Evolutionary conservation across 2,888 invertebrate species (phyloP), one percentile per base, ranked within the genome.

Genomic region (Lasioglossum marginatum): DNA sequence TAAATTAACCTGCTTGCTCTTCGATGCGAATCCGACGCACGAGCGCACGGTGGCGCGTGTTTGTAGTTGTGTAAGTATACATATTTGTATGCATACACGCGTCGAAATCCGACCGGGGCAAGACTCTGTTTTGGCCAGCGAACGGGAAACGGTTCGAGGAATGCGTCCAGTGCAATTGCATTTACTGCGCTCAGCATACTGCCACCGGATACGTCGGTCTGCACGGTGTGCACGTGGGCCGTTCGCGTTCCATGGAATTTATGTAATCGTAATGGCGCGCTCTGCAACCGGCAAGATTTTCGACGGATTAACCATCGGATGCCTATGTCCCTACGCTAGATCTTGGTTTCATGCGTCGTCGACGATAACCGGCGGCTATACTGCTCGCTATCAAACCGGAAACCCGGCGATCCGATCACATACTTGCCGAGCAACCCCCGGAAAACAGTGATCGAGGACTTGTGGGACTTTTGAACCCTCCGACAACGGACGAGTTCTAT

Each of bases 81-180:
- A 10, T 6, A 0, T 66, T 37, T 8, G 31, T 23, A 66, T 37
- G 34, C 23, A 37, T 23, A 37, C 34, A 34, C 37, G 34, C 37
- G 40, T 23, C 70, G 75, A 60, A 60, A 76, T 40, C 60, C 75
- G n/a, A 37, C 23, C 34, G 52, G 34, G 14, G 74, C 63, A 76
- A 76, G 76, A 76, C 76, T 31, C 63, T 60, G 76, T 76, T 43
- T 76, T 63, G 76, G 57, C 27, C 63, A 31, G 57, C 76, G 31
- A 76, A 63, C 40, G 31, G 63, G 76, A 76, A 76, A 43, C 76
- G n/a, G 76, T 19, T 63, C 76, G 63, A 63, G 76, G 76, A 76
- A 76, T 76, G 63, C 76, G 76, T 76, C 63, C 76, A 63, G 43
- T 63, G 76, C 76, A 76, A 76, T 76, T 76, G 76, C 76, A 76